These are phyloP conservation scores for Hydra vulgaris DNA, from an alignment of 30 jellyfish, hydroid and myxozoan genomes.

Conservation along the genomic window DNA sequence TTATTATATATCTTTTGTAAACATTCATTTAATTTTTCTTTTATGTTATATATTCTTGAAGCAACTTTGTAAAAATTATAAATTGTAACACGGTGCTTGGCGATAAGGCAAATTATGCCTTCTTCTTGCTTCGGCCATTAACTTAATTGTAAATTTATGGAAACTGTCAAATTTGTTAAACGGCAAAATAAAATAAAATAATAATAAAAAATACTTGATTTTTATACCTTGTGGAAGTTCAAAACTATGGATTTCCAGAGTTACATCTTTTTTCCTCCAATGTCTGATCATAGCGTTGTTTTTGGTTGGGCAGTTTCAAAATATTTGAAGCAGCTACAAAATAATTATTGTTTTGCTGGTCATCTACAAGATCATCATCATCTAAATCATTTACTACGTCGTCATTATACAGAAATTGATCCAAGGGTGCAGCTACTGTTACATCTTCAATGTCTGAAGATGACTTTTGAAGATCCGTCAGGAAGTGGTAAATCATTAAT, in stretches of 20 bases:
- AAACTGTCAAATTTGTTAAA: too few species aligned
- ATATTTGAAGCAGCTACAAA: constrained; percentile 2
- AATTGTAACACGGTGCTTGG: too few species aligned
- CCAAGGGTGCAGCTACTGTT: constrained; percentile 7
- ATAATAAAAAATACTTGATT: too few species aligned
- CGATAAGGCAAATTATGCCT: too few species aligned
- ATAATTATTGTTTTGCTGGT: background rate
- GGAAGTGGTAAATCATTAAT: constrained; percentile 13
- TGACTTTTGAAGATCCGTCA: constrained; percentile 1
- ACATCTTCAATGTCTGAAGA: constrained; percentile 20
- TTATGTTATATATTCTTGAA: too few species aligned
- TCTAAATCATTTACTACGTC: constrained; percentile 1
- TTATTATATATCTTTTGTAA: too few species aligned
- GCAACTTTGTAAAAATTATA: too few species aligned
- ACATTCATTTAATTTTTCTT: too few species aligned
- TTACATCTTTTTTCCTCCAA: constrained; percentile 1
- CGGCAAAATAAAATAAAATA: too few species aligned
- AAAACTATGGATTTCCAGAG: background rate
- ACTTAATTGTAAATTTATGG: too few species aligned
- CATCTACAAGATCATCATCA: background rate
- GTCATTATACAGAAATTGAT: background rate
- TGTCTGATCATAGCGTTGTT: constrained; percentile 4
- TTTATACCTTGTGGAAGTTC: constrained; percentile 5
- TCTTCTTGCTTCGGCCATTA: too few species aligned
- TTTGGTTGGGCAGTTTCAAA: background rate